These are phyloP conservation scores for Leguminivora glycinivorella DNA, from an alignment of 1,140 invertebrate species.

Conservation along the genomic window DNA sequence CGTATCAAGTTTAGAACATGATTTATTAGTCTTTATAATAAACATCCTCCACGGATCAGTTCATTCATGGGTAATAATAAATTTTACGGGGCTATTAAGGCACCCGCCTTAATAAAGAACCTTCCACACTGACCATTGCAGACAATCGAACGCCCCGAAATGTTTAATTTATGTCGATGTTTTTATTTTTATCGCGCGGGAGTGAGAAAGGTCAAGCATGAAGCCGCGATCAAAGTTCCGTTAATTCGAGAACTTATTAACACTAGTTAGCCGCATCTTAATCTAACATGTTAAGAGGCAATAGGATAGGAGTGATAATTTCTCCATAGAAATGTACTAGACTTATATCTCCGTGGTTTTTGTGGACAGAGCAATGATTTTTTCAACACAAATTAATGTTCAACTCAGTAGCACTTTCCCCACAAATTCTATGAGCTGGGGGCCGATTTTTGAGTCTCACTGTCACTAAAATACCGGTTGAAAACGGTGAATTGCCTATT, in stretches of 20 bases:
- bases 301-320: too few species aligned
- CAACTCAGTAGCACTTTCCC: too few species aligned
- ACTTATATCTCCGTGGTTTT: too few species aligned
- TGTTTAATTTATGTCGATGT: conserved; percentile 9
- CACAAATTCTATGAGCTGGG: too few species aligned
- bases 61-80: conserved; percentile 45
- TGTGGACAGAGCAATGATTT: too few species aligned
- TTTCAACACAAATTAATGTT: too few species aligned
- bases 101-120: conserved; percentile 19
- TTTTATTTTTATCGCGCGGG: neutral
- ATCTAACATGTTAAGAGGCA: conserved; percentile 63
- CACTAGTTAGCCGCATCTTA: conserved; percentile 54
- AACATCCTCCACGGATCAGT: conserved; percentile 30
- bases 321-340: too few species aligned
- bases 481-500: too few species aligned
- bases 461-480: too few species aligned
- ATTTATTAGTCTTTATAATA: conserved; percentile 31
- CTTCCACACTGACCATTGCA: conserved; percentile 2
- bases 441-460: too few species aligned
- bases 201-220: conserved; percentile 15
- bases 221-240: conserved; percentile 19
- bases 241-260: conserved; percentile 53
- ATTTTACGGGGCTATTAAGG: conserved; percentile 44
- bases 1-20: conserved; percentile 30
- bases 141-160: conserved; percentile 8